Evolutionary conservation across 1,140 invertebrate species (phyloP).

Genomic region (Geopemphigus sp.): DNA sequence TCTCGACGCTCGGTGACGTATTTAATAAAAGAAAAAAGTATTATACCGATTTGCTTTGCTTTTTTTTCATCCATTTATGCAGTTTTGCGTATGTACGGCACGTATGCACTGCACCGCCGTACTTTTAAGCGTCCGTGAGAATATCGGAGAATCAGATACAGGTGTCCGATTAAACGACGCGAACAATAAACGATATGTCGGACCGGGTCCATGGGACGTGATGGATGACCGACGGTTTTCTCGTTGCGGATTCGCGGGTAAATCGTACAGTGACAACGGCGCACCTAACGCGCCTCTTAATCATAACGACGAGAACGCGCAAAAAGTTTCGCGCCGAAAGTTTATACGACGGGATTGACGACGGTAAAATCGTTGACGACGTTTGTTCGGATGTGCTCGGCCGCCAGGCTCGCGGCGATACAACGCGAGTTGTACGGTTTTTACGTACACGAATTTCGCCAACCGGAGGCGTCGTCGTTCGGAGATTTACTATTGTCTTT

Average conservation of each 20-base stretch:
- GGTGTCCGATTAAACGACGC: constrained; percentile 23
- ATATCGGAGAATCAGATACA: constrained; percentile 14
- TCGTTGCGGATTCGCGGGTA: not conserved
- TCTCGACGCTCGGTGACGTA: not conserved
- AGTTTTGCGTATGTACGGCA: not conserved
- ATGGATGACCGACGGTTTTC: not conserved
- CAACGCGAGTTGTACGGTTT: too few relatives aligned
- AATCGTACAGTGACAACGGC: too few relatives aligned
- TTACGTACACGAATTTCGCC: too few relatives aligned
- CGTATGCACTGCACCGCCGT: not conserved
- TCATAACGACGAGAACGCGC: too few relatives aligned
- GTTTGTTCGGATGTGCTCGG: too few relatives aligned
- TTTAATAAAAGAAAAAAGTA: not conserved
- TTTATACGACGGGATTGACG: too few relatives aligned
- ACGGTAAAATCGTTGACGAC: too few relatives aligned
- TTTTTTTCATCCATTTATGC: not conserved
- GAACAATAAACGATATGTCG: not conserved
- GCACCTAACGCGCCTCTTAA: too few relatives aligned
- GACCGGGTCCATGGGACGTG: not conserved
- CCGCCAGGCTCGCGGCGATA: too few relatives aligned
- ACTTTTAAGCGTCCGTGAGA: constrained; percentile 25
- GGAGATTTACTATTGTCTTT: too few relatives aligned
- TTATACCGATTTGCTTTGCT: not conserved
- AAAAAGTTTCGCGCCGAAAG: too few relatives aligned
- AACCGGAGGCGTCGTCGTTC: too few relatives aligned